A percentile compares a stretch with the other conserved stretches of the same genome.
Conservation (phyloP, 2,113 vertebrate genomes). For the Microtus richardsoni region DNA sequence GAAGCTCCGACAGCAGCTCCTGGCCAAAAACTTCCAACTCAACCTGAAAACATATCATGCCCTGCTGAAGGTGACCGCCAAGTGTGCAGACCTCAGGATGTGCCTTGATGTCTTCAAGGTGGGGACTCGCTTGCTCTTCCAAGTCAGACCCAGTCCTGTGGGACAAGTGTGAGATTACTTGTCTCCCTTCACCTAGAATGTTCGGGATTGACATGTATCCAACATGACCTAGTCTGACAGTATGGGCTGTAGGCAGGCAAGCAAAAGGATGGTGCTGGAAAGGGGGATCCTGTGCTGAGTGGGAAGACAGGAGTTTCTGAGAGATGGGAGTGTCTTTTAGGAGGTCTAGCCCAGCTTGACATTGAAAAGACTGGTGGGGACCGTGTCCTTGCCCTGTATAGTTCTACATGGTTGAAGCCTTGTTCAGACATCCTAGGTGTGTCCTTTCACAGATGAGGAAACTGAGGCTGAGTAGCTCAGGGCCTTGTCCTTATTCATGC, state of each 20-base stretch:
- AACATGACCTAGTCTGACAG: background rate
- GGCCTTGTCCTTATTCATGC: background rate
- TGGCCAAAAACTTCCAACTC: slow-evolving; percentile 87
- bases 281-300: background rate
- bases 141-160: rapidly evolving
- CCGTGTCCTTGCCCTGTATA: background rate
- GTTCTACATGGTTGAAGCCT: background rate
- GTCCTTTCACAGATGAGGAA: background rate
- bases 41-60: slow-evolving; percentile 93
- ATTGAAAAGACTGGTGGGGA: background rate
- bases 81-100: slow-evolving; percentile 90
- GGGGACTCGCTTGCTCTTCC: background rate
- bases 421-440: background rate
- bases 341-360: background rate
- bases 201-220: background rate
- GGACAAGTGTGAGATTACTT: background rate
- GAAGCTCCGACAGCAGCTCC: slow-evolving; percentile 91
- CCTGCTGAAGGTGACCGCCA: slow-evolving; percentile 92
- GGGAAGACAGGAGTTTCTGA: background rate
- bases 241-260: background rate
- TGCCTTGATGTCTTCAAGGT: slow-evolving; percentile 94
- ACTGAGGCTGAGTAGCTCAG: background rate
- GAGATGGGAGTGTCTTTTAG: background rate
- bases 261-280: background rate
- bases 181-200: background rate